These are phyloP conservation scores for Cerastoderma edule DNA, from an alignment of 2,888 invertebrate genomes.

Conservation along the genomic window DNA sequence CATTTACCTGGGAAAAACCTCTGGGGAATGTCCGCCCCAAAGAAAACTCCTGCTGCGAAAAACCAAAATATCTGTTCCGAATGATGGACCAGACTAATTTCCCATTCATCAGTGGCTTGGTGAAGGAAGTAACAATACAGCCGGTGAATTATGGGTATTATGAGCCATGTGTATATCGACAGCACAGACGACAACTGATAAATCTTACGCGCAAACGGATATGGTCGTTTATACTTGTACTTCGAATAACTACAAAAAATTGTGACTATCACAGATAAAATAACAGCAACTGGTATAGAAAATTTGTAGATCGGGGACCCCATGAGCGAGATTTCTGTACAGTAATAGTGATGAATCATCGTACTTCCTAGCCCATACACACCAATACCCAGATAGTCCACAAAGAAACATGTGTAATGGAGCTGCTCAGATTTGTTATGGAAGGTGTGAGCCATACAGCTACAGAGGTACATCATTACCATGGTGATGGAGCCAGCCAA, in stretches of 20 bases:
- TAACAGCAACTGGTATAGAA: conserved; percentile 76
- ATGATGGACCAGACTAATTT: conserved; percentile 76
- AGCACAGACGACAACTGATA: conserved; percentile 81
- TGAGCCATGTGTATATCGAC: conserved; percentile 80
- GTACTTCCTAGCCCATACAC: conserved; percentile 83
- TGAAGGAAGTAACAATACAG: conserved; percentile 66
- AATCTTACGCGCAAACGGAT: conserved; percentile 80
- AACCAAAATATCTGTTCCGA: conserved; percentile 81
- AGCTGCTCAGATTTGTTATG: conserved; percentile 80
- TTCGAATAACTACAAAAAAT: conserved; percentile 80
- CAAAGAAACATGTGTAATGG: conserved; percentile 83
- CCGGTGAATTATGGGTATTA: conserved; percentile 78
- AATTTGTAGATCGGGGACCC: conserved; percentile 64
- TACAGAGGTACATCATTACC: conserved; percentile 78
- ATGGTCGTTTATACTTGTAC: conserved; percentile 78
- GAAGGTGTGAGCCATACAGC: conserved; percentile 80
- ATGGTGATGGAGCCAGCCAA: conserved; percentile 78
- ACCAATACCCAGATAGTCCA: conserved; percentile 83
- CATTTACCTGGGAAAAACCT: conserved; percentile 80
- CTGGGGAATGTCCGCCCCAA: conserved; percentile 82
- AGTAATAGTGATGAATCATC: conserved; percentile 81
- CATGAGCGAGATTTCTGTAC: conserved; percentile 74
- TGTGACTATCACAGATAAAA: conserved; percentile 76
- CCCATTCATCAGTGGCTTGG: conserved; percentile 67
- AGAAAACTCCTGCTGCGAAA: conserved; percentile 80